Evolutionary conservation across 2,797 vertebrate species (phyloP), one percentile per base, ranked within the genome.

Genomic region (Heliangelus exortis): DNA sequence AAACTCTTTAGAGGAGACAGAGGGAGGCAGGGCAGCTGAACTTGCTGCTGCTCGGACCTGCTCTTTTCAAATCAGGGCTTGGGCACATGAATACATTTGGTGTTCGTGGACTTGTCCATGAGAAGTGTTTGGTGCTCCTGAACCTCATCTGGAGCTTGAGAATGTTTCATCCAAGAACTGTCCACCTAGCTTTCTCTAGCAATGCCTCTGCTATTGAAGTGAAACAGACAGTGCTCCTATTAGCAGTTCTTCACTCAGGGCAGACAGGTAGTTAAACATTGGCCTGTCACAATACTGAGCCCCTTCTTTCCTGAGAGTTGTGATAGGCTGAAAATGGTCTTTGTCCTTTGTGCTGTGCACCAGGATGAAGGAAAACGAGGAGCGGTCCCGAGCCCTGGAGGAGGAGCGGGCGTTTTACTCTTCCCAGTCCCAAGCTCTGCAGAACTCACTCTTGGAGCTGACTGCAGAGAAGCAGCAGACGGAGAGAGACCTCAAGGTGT

Each of bases 391-490:
- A 65, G 97, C 98, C 5, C 97, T 99, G 97, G 99, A 99, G 97
- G 98, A 99, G 96, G 99, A 99, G 97, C 97, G 98, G 3, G 99
- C 99, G 92, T 99, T 98, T 96, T 99, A 98, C 94, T 99, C 98
- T 2, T 98, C 98, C 57, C 99, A 99, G 97, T 98, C 99, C 0
- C 97, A 94, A 82, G 98, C 98, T 0, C 98, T 99, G 97, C 99
- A 99, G 98, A 98, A 98, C 96, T 99, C 99, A 0, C 98, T 99
- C 65, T 98, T 96, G 7, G 99, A 99, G 97, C 98, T 99, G 96
- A 98, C 98, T 0, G 98, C 97, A 0, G 99, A 99, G 97, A 99
- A 99, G 90, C 98, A 98, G 97, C 98, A 99, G 97, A 98, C 99
- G 0, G 99, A 99, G 96, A 98, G 96, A 29, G 99, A 99, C 96